Base-by-base conservation (phyloP, 2,113 vertebrate genomes). In the Gambusia holbrooki region DNA sequence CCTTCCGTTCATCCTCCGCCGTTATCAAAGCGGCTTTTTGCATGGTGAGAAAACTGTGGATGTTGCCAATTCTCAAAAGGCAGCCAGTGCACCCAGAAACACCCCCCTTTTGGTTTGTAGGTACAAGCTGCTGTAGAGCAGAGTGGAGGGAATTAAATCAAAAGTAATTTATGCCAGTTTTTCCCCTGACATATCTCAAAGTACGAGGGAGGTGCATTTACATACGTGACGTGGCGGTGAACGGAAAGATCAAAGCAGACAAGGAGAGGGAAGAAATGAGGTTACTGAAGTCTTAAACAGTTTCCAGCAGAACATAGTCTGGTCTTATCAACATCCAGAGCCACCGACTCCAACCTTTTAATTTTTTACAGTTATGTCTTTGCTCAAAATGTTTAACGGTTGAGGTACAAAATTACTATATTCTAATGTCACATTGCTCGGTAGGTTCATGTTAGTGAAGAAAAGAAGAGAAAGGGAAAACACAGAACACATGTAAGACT, bases 121-220 rank as follows among this genome's bases (percentile, higher is more conserved):
- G 74, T 66, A 65, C 54, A 48, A 40, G 60, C 69, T 62, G 32
- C 27, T 33, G 33, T 71, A 69, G 63, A 4, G 45, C 62, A 79
- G 58, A 71, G 48, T 37, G 45, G 27, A 81, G 61, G 72, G 28
- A 74, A 68, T 81, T 15, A 78, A 84, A 82, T 80, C 19, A 77
- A 87, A 78, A 8, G 29, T 62, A 72, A 83, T 87, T 74, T 85
- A 87, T 85, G 79, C 35, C 4, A 13, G 62, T 75, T 77, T 75
- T 62, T n/a, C 68, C 51, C 66, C 60, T 25, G 27, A 80, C 35
- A 69, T 67, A 71, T 19, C 5, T 74, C 69, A 62, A 73, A 27
- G 22, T 32, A 66, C 40, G 33, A 71, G 67, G 4, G 32, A 64
- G 70, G 35, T 58, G 67, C 3, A 74, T 77, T 74, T 54, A 62